Evolutionary conservation across 30 jellyfish, hydroid and myxozoan species (phyloP).

Genomic region (Turritopsis rubra): DNA sequence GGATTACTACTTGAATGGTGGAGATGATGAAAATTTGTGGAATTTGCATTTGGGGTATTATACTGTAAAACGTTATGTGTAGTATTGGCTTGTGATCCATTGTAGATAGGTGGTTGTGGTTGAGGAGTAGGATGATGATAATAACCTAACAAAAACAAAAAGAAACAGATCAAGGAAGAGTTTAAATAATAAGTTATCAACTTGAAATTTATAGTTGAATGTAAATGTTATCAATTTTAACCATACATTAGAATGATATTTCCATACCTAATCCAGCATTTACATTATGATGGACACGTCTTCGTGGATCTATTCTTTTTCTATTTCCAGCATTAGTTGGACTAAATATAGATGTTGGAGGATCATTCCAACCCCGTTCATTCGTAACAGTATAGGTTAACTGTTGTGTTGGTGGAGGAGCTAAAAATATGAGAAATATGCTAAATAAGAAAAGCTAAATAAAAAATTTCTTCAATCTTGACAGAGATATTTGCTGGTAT

Average conservation of each 20-base stretch:
- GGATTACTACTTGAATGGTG: constrained; percentile 33
- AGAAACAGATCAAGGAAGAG: too few species aligned
- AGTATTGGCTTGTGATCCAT: not conserved
- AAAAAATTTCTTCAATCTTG: not conserved
- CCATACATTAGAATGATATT: not conserved
- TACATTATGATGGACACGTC: constrained; percentile 75
- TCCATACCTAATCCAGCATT: constrained; percentile 10
- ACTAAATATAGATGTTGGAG: constrained; percentile 77
- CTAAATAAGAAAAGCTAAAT: not conserved
- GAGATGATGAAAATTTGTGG: not conserved
- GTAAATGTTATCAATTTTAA: not conserved
- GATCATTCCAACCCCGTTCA: constrained; percentile 98
- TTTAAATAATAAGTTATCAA: not conserved
- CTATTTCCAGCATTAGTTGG: constrained; percentile 46
- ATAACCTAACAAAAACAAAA: not conserved
- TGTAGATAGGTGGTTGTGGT: not conserved
- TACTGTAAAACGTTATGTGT: not conserved
- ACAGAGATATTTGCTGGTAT: not conserved
- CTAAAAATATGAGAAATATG: not conserved
- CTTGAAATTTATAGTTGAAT: not conserved
- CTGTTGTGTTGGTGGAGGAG: constrained; percentile 5
- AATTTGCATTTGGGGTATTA: not conserved
- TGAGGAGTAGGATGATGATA: not conserved
- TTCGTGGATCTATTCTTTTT: constrained; percentile 65
- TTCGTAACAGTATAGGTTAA: constrained; percentile 31